Conservation (phyloP, 2,113 vertebrate species). For the Bujurquina vittata region DNA sequence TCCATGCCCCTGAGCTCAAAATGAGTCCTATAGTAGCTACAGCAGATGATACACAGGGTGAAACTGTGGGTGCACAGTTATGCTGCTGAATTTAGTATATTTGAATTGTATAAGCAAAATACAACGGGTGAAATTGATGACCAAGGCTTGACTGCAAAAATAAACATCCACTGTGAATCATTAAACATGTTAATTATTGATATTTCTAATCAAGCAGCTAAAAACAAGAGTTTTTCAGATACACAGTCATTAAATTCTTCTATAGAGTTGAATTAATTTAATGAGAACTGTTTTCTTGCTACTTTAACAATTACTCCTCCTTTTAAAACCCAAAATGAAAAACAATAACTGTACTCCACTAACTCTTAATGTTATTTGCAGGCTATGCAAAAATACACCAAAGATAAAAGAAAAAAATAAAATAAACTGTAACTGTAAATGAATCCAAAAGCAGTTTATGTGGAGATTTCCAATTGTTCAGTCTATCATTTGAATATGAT, state of each 20-base stretch:
- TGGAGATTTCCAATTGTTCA: background rate
- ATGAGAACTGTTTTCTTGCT: background rate
- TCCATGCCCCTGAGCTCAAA: slow-evolving; percentile 68
- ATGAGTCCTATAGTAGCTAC: slow-evolving; percentile 21
- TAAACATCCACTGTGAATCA: background rate
- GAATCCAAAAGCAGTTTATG: background rate
- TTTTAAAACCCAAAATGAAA: background rate
- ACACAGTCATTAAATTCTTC: background rate
- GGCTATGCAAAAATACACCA: background rate
- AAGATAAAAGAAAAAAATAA: background rate
- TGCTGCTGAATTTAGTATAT: background rate
- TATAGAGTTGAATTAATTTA: background rate
- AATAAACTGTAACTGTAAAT: background rate
- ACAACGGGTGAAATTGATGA: background rate
- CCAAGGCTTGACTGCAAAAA: background rate
- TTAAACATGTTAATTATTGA: background rate
- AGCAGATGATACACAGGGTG: slow-evolving; percentile 41
- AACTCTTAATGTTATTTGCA: background rate
- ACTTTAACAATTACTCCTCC: background rate
- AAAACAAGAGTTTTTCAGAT: background rate
- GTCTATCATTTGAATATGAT: background rate
- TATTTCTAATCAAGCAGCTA: background rate
- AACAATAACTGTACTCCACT: background rate
- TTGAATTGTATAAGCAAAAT: background rate
- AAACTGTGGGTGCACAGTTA: slow-evolving; percentile 8